These are phyloP conservation scores for Camelus bactrianus DNA, from an alignment of 2,113 vertebrate species.

Conservation along the genomic window DNA sequence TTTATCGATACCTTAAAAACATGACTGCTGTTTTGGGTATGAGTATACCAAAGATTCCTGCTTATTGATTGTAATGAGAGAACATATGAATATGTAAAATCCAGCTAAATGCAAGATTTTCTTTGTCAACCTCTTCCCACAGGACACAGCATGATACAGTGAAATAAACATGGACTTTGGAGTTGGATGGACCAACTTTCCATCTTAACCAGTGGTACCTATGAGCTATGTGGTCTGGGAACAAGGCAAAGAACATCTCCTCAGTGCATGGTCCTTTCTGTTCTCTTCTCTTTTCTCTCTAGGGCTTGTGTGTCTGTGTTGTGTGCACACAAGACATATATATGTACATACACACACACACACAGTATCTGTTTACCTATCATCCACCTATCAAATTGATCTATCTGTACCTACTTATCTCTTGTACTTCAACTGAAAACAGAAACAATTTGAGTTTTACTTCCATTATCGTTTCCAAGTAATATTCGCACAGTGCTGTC, in stretches of 20 bases:
- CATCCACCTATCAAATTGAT: not conserved
- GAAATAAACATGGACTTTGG: not conserved
- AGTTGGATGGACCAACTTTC: not conserved
- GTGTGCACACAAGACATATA: not conserved
- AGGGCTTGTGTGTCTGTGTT: rapidly evolving
- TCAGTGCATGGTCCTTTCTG: not conserved
- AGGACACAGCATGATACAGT: not conserved
- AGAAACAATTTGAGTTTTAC: not conserved
- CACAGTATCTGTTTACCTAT: not conserved
- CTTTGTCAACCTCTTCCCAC: not conserved
- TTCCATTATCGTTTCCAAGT: not conserved
- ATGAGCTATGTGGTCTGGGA: not conserved
- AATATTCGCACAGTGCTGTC: not conserved
- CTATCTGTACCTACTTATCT: not conserved
- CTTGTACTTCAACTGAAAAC: not conserved
- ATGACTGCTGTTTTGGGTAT: not conserved
- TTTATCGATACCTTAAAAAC: not conserved
- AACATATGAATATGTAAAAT: not conserved
- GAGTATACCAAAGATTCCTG: not conserved
- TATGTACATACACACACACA: not conserved
- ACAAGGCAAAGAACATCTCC: not conserved
- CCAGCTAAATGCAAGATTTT: not conserved
- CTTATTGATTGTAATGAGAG: not conserved
- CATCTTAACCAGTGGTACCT: not conserved
- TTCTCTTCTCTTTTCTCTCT: not conserved